phyloP scores from a whole-genome alignment of 1,140 invertebrate species.

The Brachionus calyciflorus region DNA sequence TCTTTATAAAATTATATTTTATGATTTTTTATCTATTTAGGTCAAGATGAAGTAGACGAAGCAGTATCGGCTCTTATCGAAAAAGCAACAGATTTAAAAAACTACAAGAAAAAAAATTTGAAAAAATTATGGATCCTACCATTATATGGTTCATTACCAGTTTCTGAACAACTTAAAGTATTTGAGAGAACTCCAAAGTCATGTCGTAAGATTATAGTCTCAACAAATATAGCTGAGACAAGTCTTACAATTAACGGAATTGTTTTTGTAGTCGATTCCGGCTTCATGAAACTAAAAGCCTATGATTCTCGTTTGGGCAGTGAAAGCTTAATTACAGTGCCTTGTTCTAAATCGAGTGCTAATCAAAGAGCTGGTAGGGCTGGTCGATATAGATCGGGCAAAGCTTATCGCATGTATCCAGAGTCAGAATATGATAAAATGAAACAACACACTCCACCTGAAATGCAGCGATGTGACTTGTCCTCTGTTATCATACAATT shows the following conservation, averaged over 20 bases:
- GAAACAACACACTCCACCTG: slow-evolving; percentile 71
- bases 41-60: slow-evolving; percentile 82
- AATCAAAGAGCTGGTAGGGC: slow-evolving; percentile 86
- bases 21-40: slow-evolving; percentile 54
- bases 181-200: slow-evolving; percentile 74
- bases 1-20: neutral
- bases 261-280: slow-evolving; percentile 85
- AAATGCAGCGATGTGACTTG: slow-evolving; percentile 86
- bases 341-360: slow-evolving; percentile 83
- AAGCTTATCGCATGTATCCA: slow-evolving; percentile 69
- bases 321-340: slow-evolving; percentile 78
- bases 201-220: slow-evolving; percentile 82
- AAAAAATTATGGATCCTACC: slow-evolving; percentile 75
- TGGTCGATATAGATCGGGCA: slow-evolving; percentile 77
- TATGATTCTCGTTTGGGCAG: slow-evolving; percentile 75
- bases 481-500: slow-evolving; percentile 81
- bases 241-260: slow-evolving; percentile 88
- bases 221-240: slow-evolving; percentile 96
- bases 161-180: slow-evolving; percentile 75
- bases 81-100: slow-evolving; percentile 44
- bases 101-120: slow-evolving; percentile 49
- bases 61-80: slow-evolving; percentile 67
- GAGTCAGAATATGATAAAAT: slow-evolving; percentile 75
- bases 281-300: slow-evolving; percentile 91
- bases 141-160: slow-evolving; percentile 84